These are phyloP conservation scores for Entomyzon cyanotis DNA, from an alignment of 2,113 vertebrate genomes.

Conservation along the genomic window DNA sequence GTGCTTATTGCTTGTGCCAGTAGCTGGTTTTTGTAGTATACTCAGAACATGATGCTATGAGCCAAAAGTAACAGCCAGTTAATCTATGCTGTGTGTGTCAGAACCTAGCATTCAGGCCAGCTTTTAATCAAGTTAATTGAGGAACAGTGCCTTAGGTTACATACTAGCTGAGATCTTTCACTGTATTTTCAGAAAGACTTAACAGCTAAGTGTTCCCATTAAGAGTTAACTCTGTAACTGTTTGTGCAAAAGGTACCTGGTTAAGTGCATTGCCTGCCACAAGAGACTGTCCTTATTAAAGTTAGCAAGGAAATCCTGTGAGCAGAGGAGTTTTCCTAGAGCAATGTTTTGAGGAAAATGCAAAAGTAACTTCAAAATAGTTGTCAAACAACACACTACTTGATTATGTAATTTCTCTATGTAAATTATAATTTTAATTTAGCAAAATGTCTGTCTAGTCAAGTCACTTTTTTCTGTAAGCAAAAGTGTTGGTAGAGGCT, in stretches of 20 bases:
- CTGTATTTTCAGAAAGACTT: background rate
- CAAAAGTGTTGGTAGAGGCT: background rate
- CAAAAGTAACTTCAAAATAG: background rate
- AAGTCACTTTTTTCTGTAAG: background rate
- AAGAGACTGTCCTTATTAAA: background rate
- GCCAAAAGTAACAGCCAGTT: background rate
- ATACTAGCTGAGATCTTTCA: background rate
- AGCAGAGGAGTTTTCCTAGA: background rate
- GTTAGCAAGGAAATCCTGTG: background rate
- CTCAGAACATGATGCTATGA: background rate
- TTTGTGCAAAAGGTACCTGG: background rate
- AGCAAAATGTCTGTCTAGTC: background rate
- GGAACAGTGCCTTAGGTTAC: background rate
- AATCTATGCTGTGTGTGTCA: background rate
- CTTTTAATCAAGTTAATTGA: background rate
- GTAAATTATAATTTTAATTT: background rate
- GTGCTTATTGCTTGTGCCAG: background rate
- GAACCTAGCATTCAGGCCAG: background rate
- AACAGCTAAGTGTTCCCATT: background rate
- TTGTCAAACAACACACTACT: background rate
- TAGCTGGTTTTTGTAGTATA: background rate
- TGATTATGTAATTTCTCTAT: background rate
- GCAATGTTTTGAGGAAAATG: background rate
- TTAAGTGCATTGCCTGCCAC: background rate
- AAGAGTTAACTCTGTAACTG: rapidly evolving